A percentile compares a stretch with the other conserved stretches of the same genome.
phyloP scores from a whole-genome alignment of 1,140 invertebrate species.

The Drosophila ananassae region DNA sequence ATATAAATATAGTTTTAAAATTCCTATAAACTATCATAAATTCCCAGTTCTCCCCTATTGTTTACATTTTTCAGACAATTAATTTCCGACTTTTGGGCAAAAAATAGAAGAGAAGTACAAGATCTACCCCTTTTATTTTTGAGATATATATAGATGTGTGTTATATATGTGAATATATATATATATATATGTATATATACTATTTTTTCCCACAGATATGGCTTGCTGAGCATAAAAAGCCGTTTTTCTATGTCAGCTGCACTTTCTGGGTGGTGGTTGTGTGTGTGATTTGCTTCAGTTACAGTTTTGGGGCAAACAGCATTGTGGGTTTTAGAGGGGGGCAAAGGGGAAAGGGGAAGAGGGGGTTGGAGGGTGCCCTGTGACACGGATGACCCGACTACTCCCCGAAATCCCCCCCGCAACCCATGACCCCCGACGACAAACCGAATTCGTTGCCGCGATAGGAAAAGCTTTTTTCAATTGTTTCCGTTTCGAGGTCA shows the following conservation, averaged over 20 bases:
- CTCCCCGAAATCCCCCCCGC: constrained; percentile 2
- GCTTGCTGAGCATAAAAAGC: constrained; percentile 46
- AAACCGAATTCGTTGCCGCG: constrained; percentile 65
- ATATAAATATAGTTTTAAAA: no score
- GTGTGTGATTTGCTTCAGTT: constrained; percentile 9
- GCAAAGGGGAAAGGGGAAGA: constrained; percentile 1
- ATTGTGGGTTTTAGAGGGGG: constrained; percentile 23
- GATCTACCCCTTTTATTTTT: constrained; percentile 4
- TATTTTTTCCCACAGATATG: constrained; percentile 5
- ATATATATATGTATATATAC: constrained; percentile 13
- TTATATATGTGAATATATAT: constrained; percentile 2
- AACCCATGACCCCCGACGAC: constrained; percentile 30
- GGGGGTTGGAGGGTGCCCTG: constrained; percentile 31
- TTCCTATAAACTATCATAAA: no score
- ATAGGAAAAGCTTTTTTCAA: constrained; percentile 81
- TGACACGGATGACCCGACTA: constrained; percentile 22
- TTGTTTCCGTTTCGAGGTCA: constrained; percentile 80
- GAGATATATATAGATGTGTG: constrained; percentile 6
- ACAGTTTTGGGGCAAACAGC: constrained; percentile 27
- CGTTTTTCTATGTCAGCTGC: constrained; percentile 80
- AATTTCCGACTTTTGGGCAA: neutral
- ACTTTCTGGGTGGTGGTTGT: constrained; percentile 57
- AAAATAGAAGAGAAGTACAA: neutral
- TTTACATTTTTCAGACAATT: constrained; percentile 3
- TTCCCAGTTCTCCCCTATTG: neutral